Base-by-base conservation (phyloP, 2,113 vertebrate species). In the Coryphaenoides rupestris region DNA sequence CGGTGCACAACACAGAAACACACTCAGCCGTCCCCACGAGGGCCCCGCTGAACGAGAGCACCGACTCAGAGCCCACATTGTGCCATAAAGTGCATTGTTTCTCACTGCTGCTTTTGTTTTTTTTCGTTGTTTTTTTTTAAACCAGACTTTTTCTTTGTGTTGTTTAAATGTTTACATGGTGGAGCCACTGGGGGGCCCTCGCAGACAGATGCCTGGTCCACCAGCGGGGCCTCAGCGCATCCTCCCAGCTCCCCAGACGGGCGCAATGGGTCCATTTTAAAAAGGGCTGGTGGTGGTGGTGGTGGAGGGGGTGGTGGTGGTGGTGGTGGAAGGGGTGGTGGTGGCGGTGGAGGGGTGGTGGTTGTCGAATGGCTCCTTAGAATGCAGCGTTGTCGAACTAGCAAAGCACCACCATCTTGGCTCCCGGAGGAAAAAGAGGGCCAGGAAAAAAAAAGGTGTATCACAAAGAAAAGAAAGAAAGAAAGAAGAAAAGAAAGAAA, bases 141-240 rank as follows among this genome's bases (percentile, higher is more conserved):
- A 85, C 79, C 81, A 79, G 69, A 85, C 79, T 84, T 85, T 77
- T 22, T 79, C 65, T 85, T 88, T 88, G 87, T 86, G 80, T 82
- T 87, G 82, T 86, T 88, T 85, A 89, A 89, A 90, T 90, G 90
- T 90, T 91, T 87, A 90, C 86, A 88, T 76, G 76, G 79, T 76
- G 76, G 79, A 88, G 86, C 82, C 82, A 86, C 88, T 86, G 62
- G 75, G 78, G 83, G 83, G 88, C n/a, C 84, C 79, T 83, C 50
- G 62, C 72, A 86, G 82, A 84, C 79, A 77, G 81, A 87, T 81
- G 81, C 72, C 87, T 77, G 76, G 74, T 75, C 79, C 69, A 70
- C 80, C 77, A 86, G 86, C 73, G 72, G 66, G 22, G 60, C 70
- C 55, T 77, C 19, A 62, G 67, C 65, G 68, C 60, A 76, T 83